Conservation (phyloP, 92 coral and sea anemone species). For the Epizoanthus rinbou region DNA sequence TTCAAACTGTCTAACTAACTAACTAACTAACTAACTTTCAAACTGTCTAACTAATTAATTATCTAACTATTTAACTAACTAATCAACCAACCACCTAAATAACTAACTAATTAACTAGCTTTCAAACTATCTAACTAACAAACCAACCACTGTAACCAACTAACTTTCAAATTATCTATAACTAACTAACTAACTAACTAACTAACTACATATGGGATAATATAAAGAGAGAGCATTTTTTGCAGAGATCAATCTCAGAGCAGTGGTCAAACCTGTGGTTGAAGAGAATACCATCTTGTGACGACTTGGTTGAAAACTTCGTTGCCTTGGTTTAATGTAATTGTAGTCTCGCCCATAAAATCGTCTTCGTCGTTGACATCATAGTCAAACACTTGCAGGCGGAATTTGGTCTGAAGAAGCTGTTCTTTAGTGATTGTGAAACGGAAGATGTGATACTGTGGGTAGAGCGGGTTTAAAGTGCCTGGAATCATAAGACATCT, state of each 20-base stretch:
- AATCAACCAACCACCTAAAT: too few species aligned
- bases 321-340: conserved; percentile 52
- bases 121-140: too few species aligned
- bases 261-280: conserved; percentile 53
- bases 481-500: conserved; percentile 35
- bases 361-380: conserved; percentile 80
- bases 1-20: too few species aligned
- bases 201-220: too few species aligned
- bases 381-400: conserved; percentile 64
- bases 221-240: too few species aligned
- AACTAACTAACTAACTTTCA: too few species aligned
- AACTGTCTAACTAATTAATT: too few species aligned
- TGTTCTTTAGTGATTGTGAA: conserved; percentile 69
- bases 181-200: too few species aligned
- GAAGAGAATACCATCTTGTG: conserved; percentile 60
- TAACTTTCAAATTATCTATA: too few species aligned
- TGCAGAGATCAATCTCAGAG: background rate
- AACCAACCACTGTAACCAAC: too few species aligned
- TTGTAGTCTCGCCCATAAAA: conserved; percentile 70
- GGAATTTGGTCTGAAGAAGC: conserved; percentile 61
- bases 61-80: too few species aligned
- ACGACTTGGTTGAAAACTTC: conserved; percentile 45
- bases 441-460: conserved; percentile 57
- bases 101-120: too few species aligned
- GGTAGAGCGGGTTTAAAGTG: conserved; percentile 66